Evolutionary conservation across 2,797 vertebrate species (phyloP).

Genomic region (Hybognathus amarus): DNA sequence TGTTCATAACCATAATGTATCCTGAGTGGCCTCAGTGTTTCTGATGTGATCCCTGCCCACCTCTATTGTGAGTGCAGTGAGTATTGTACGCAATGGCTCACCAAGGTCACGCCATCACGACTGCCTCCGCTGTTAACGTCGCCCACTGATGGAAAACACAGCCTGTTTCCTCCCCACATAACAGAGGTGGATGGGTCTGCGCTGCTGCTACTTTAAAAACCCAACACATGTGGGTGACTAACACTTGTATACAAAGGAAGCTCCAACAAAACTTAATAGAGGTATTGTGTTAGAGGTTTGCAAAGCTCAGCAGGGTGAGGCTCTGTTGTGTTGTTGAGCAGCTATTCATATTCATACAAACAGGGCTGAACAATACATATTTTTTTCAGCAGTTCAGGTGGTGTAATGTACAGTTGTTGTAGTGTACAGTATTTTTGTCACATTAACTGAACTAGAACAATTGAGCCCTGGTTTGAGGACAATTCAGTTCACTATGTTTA

Average conservation of each 20-base stretch:
- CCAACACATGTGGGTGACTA: conserved; percentile 11
- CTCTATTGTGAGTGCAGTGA: conserved; percentile 35
- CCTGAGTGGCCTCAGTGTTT: background rate
- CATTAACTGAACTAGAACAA: background rate
- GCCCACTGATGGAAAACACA: conserved; percentile 46
- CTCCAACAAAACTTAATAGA: background rate
- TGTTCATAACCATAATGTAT: background rate
- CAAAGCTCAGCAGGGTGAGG: conserved; percentile 8
- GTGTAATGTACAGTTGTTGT: background rate
- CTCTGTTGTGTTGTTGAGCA: background rate
- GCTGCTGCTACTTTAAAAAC: conserved; percentile 28
- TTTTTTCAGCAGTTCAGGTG: background rate
- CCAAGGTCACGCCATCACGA: conserved; percentile 43
- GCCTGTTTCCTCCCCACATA: conserved; percentile 31
- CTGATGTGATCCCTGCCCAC: background rate
- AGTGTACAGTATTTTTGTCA: background rate
- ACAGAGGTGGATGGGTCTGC: conserved; percentile 13
- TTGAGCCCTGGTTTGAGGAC: background rate
- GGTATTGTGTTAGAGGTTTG: conserved; percentile 21
- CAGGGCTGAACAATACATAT: conserved; percentile 1
- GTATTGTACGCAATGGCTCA: conserved; percentile 42
- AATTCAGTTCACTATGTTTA: background rate
- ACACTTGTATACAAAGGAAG: conserved; percentile 41
- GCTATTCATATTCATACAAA: conserved; percentile 29
- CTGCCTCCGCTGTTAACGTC: conserved; percentile 17